Evolutionary conservation across 2,113 vertebrate species (phyloP).

Genomic region (Leptobrachium leishanense): DNA sequence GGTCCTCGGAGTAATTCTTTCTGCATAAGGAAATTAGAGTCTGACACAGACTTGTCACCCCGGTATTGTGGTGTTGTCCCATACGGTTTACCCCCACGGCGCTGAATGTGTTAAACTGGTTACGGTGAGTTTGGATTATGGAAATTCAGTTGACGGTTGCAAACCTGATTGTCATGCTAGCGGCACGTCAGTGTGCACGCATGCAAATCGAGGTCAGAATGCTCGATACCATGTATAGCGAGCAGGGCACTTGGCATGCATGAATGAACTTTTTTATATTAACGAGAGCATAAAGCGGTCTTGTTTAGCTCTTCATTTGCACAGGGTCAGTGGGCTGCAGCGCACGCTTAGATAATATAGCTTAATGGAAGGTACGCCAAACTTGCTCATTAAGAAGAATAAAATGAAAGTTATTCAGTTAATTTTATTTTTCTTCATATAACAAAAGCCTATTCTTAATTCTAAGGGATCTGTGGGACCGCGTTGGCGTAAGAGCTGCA

Average conservation of each 20-base stretch:
- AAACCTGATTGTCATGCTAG: slow-evolving; percentile 3
- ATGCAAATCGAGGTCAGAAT: slow-evolving; percentile 3
- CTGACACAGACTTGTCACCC: not conserved
- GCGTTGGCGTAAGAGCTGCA: too few relatives aligned
- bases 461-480: too few relatives aligned
- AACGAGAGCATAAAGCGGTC: not conserved
- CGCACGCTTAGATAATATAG: too few relatives aligned
- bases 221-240: not conserved
- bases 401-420: too few relatives aligned
- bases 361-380: too few relatives aligned
- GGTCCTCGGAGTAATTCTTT: slow-evolving; percentile 5
- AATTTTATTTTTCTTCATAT: too few relatives aligned
- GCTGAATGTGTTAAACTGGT: not conserved
- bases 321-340: not conserved
- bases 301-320: not conserved
- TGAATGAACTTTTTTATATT: not conserved
- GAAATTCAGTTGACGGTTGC: not conserved
- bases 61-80: not conserved
- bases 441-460: too few relatives aligned
- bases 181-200: not conserved
- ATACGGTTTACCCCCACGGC: not conserved
- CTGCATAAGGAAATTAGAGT: not conserved
- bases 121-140: not conserved
- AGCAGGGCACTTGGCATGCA: not conserved
- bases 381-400: too few relatives aligned